Base-by-base conservation (phyloP, 2,888 invertebrate genomes). In the Aphidius colemani region DNA sequence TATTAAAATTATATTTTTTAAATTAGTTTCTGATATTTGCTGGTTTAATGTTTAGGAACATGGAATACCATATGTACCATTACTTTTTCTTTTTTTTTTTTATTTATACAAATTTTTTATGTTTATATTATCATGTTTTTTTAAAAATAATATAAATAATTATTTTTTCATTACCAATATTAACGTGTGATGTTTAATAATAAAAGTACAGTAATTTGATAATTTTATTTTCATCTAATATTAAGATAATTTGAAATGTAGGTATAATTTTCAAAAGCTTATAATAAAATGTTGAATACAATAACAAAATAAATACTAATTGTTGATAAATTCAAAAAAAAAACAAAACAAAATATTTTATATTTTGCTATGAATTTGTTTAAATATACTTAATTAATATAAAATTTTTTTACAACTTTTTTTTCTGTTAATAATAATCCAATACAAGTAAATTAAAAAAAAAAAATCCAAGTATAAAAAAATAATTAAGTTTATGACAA, bases 181-280 rank as follows among this genome's bases (percentile, higher is more conserved):
- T 69, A 62, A 71, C 68, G 68, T 73, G 71, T 74, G 72, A 74
- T 74, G 61, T 64, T 72, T 72, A 72, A 64, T 71, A 68, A 65
- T 70, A 70, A 30, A 30, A 30, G 1, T 2, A 30, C 30, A 30
- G 2, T 18, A 18, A 30, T 5, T 30, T 30, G 30, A 30, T 5
- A 30, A 30, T 30, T 30, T 30, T 5, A 30, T 30, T 67, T 63
- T 67, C 67, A 48, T 72, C 56, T 62, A 51, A 59, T 30, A 60
- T 61, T 39, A 10, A 50, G n/a, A 41, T 63, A 66, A 51, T 40
- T 56, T 51, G 45, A 41, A 59, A 65, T 11, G 50, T 65, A 53
- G 56, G 40, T 66, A 61, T 53, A 59, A 66, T 64, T 63, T 30
- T 30, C 30, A 30, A 59, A 48, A 48, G 53, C 63, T 61, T 67